Evolutionary conservation across 1,140 invertebrate species (phyloP).

Genomic region (Colletes gigas): DNA sequence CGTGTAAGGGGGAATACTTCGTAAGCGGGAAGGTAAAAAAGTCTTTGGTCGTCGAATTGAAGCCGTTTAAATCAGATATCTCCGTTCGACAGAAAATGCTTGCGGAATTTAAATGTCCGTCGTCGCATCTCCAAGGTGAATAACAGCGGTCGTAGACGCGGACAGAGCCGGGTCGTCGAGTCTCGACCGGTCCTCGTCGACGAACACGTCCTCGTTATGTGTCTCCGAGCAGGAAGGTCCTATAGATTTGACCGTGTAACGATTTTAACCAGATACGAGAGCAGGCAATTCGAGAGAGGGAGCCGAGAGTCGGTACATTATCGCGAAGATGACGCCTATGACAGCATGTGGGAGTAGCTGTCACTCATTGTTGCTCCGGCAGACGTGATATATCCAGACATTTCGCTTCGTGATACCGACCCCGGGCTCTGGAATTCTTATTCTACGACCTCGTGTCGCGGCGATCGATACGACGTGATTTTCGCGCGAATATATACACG

Average conservation of each 20-base stretch:
- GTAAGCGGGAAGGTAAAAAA: not conserved
- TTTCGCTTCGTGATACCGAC: constrained; percentile 61
- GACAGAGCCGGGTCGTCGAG: not conserved
- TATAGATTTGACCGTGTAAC: constrained; percentile 69
- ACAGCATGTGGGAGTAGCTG: constrained; percentile 80
- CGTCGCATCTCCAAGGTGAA: constrained; percentile 22
- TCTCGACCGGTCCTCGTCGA: constrained; percentile 6
- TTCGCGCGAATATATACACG: not conserved
- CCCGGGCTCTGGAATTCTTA: constrained; percentile 56
- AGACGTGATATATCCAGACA: constrained; percentile 66
- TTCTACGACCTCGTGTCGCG: constrained; percentile 46
- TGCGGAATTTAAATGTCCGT: constrained; percentile 27
- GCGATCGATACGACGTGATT: constrained; percentile 52
- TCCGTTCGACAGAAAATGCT: constrained; percentile 17
- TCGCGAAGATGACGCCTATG: constrained; percentile 73
- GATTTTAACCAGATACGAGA: constrained; percentile 71
- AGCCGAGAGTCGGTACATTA: constrained; percentile 61
- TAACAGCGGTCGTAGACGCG: not conserved
- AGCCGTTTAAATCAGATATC: constrained; percentile 2
- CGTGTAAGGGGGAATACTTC: too few relatives aligned
- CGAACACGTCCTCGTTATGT: constrained; percentile 32
- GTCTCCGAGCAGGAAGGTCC: constrained; percentile 51
- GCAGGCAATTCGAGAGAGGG: constrained; percentile 56
- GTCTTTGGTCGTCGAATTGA: not conserved
- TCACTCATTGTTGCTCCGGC: constrained; percentile 77